Conservation (phyloP, 2,797 vertebrate species). For the Carcharodon carcharias region DNA sequence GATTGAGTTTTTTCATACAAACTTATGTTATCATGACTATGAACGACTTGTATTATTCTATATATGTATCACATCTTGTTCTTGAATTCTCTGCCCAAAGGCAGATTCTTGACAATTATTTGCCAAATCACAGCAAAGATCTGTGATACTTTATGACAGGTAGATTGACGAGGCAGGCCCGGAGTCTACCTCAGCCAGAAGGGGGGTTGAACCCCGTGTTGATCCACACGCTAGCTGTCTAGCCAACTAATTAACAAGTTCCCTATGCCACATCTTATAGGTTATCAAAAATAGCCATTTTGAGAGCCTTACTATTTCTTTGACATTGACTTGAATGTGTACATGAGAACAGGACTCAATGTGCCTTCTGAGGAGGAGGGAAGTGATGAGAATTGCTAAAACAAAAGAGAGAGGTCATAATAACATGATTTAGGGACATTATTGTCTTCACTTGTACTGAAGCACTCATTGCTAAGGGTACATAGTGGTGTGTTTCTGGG, state of each 20-base stretch:
- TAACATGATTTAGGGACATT: not conserved
- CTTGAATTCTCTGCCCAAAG: no score
- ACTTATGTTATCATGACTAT: no score
- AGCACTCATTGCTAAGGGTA: not conserved
- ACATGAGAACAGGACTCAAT: not conserved
- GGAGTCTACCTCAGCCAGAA: no score
- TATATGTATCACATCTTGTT: not conserved
- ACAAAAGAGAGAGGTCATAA: not conserved
- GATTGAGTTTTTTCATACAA: not conserved
- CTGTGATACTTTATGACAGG: no score
- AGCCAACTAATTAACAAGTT: not conserved
- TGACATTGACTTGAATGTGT: not conserved
- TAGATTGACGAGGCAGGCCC: no score
- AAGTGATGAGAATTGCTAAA: not conserved
- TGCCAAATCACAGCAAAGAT: no score
- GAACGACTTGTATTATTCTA: no score
- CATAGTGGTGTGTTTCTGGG: not conserved
- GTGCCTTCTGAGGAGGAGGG: not conserved
- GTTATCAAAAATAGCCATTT: not conserved
- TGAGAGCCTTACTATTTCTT: not conserved
- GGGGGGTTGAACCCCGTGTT: no score
- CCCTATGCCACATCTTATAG: not conserved
- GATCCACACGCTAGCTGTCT: not conserved
- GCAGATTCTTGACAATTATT: no score
- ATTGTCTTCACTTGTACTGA: not conserved